A percentile compares a stretch with the other conserved stretches of the same genome.
phyloP scores from a whole-genome alignment of 2,113 vertebrate species.

The Trinectes maculatus region DNA sequence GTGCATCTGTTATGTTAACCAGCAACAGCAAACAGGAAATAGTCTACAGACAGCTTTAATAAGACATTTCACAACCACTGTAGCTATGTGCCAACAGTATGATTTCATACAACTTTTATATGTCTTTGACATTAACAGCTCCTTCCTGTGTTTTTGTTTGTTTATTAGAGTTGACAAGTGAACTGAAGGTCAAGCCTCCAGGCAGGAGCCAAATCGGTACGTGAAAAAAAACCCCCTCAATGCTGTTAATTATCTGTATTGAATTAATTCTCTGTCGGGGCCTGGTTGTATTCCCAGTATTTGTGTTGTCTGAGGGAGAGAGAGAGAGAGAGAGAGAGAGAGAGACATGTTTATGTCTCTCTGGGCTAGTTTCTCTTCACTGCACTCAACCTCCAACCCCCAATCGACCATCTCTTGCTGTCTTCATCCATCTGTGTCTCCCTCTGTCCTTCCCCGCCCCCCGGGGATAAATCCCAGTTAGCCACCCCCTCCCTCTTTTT shows the following conservation, averaged over 20 bases:
- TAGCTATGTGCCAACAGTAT: background rate
- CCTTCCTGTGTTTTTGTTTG: conserved; percentile 7
- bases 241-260: background rate
- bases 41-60: conserved; percentile 9
- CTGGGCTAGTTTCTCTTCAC: conserved; percentile 5
- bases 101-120: background rate
- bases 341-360: conserved; percentile 18
- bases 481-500: conserved; percentile 15
- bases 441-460: conserved; percentile 34
- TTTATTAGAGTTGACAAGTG: conserved; percentile 80
- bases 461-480: conserved; percentile 35
- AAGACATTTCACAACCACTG: background rate
- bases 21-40: conserved; percentile 26
- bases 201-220: conserved; percentile 80
- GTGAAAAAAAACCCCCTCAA: conserved; percentile 11
- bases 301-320: background rate
- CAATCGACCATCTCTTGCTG: conserved; percentile 8
- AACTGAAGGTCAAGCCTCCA: conserved; percentile 76
- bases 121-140: background rate
- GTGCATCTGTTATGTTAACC: conserved; percentile 40
- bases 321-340: conserved; percentile 8
- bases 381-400: conserved; percentile 12
- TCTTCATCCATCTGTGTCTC: conserved; percentile 20
- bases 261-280: background rate
- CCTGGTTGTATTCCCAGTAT: background rate